These are phyloP conservation scores for Ylistrum balloti DNA, from an alignment of 1,140 invertebrate genomes.

Conservation along the genomic window DNA sequence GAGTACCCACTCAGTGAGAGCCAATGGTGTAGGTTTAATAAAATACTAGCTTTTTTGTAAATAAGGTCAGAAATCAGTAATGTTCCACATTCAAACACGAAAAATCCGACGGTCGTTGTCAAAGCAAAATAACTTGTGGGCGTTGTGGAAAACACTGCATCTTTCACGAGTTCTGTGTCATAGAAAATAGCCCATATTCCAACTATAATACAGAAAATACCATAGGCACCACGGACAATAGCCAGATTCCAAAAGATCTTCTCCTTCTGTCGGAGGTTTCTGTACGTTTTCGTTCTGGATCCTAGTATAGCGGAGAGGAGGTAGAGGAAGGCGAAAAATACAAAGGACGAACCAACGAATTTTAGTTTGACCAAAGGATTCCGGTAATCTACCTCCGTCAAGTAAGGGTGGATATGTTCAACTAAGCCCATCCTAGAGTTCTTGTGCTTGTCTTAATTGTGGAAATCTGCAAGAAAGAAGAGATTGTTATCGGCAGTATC, in stretches of 20 bases:
- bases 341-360: constrained; percentile 57
- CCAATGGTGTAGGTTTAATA: constrained; percentile 76
- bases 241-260: constrained; percentile 70
- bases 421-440: constrained; percentile 49
- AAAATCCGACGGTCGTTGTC: constrained; percentile 71
- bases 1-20: constrained; percentile 65
- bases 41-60: constrained; percentile 68
- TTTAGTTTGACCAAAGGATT: constrained; percentile 43
- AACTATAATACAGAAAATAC: constrained; percentile 57
- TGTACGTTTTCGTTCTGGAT: constrained; percentile 44
- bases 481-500: too few relatives aligned
- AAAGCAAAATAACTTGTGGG: constrained; percentile 68
- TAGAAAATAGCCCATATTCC: constrained; percentile 60
- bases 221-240: constrained; percentile 61
- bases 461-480: background rate
- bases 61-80: constrained; percentile 69
- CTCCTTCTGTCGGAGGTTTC: constrained; percentile 61
- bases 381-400: constrained; percentile 62
- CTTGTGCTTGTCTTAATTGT: background rate
- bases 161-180: constrained; percentile 57
- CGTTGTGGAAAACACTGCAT: constrained; percentile 63
- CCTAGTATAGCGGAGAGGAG: constrained; percentile 44
- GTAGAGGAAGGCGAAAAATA: constrained; percentile 60
- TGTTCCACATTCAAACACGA: constrained; percentile 73
- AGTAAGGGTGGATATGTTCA: constrained; percentile 58